Percentiles rank a stretch among this genome's conserved stretches.
Conservation (phyloP, 2,797 vertebrate genomes). For the Chromobotia macracanthus region DNA sequence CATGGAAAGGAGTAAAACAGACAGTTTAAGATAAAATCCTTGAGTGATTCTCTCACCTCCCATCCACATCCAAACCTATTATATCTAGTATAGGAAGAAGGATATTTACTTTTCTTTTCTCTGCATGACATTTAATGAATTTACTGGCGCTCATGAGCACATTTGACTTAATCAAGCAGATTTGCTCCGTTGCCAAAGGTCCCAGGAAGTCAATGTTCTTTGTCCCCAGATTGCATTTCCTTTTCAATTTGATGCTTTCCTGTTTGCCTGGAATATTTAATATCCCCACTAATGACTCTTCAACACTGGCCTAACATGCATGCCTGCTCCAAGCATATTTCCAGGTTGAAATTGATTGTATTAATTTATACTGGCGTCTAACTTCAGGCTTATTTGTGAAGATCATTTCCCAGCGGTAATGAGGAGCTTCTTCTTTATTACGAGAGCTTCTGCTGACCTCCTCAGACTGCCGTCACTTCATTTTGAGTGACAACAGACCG, state of each 20-base stretch:
- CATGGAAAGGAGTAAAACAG: not conserved
- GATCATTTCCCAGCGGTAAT: conserved; percentile 39
- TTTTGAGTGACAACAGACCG: conserved; percentile 55
- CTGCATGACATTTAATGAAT: conserved; percentile 43
- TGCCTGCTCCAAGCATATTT: conserved; percentile 37
- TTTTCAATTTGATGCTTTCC: conserved; percentile 54
- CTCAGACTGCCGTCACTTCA: conserved; percentile 39
- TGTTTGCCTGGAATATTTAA: conserved; percentile 56
- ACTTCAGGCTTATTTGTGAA: conserved; percentile 33
- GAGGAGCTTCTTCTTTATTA: conserved; percentile 22
- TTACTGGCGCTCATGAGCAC: conserved; percentile 45
- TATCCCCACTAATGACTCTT: conserved; percentile 53
- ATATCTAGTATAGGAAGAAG: not conserved
- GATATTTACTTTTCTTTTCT: not conserved
- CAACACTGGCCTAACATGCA: conserved; percentile 44
- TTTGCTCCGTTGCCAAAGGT: conserved; percentile 41
- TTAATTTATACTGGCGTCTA: conserved; percentile 29
- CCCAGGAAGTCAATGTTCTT: conserved; percentile 47
- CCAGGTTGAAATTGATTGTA: conserved; percentile 36
- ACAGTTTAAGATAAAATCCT: conserved; percentile 5
- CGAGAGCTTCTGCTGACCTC: conserved; percentile 38
- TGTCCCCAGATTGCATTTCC: conserved; percentile 52
- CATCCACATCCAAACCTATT: not conserved
- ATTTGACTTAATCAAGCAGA: conserved; percentile 53
- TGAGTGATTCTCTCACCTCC: conserved; percentile 3